Conservation (phyloP, 2,888 invertebrate genomes). For the Leucoma salicis region DNA sequence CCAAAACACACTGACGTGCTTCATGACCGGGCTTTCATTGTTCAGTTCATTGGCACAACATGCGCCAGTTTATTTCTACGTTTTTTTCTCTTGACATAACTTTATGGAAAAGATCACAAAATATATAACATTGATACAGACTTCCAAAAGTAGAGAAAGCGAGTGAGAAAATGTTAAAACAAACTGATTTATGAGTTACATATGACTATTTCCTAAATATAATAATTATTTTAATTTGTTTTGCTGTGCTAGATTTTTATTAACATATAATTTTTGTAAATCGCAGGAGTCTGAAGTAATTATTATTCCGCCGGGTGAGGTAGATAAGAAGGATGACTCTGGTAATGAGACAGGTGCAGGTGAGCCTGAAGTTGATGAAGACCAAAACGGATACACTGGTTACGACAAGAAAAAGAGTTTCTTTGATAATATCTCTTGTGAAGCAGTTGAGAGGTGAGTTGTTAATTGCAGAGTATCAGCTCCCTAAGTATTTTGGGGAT, state of each 20-base stretch:
- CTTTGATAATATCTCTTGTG: conserved; percentile 99
- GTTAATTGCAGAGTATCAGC: not conserved
- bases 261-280: conserved; percentile 16
- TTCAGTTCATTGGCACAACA: too few relatives aligned
- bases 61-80: too few relatives aligned
- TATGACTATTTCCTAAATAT: too few relatives aligned
- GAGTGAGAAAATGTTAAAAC: too few relatives aligned
- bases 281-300: conserved; percentile 34
- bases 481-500: too few relatives aligned
- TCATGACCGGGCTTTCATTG: too few relatives aligned
- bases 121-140: too few relatives aligned
- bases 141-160: too few relatives aligned
- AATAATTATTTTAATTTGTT: not conserved
- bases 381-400: conserved; percentile 85
- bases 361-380: conserved; percentile 90
- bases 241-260: not conserved
- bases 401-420: conserved; percentile 99
- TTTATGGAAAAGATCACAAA: too few relatives aligned
- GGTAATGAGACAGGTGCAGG: conserved; percentile 94
- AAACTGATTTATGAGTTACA: too few relatives aligned
- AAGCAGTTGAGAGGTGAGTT: conserved; percentile 92
- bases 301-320: conserved; percentile 77
- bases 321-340: conserved; percentile 94
- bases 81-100: too few relatives aligned
- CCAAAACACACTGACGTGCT: too few relatives aligned